Base-by-base conservation (phyloP, 2,113 vertebrate species). In the Psephotus haematonotus region DNA sequence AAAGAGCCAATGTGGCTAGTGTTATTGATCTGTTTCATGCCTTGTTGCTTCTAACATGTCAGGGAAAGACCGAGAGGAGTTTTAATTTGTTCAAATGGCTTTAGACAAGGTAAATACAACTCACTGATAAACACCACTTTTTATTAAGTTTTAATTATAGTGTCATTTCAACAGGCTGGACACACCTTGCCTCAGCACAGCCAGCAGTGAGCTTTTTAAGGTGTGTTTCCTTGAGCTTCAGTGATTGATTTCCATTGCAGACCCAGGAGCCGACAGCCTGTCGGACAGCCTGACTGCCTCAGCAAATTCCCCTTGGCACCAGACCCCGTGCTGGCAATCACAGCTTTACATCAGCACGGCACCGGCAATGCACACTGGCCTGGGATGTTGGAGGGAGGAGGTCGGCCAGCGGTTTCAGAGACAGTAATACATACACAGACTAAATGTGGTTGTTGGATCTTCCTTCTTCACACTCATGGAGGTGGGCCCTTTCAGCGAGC, bases 91-190 rank as follows among this genome's bases (percentile, higher is more conserved):
- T 90, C 82, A 83, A 92, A 91, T 41, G 89, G 63, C 71, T 97
- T 94, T 43, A 74, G 93, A 97, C 94, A 94, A 88, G 92, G 92
- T 97, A 96, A 89, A 95, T 91, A 90, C 82, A 92, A 63, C 74
- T 37, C 72, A 44, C 90, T 18, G 11, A 63, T 77, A 82, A 92
- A 57, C 24, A 41, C 67, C 28, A 35, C 62, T 67, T 95, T 96
- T 95, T 91, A 94, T 96, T 89, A 60, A 41, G 63, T 92, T 93
- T 91, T 91, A 94, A 90, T 95, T 88, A 78, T 60, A 12, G n/a
- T 7, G 67, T 75, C 31, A 41, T 94, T 96, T 92, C 70, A 74
- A 74, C 74, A 49, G 41, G 76, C 55, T 78, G 80, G 64, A 53
- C 11, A 1, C 53, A 49, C 57, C 41, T 13, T 43, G 44, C 33